Percentiles rank a stretch among this genome's conserved stretches.
These are phyloP conservation scores for Camponotus vicinus DNA, from an alignment of 1,140 invertebrate genomes.

Conservation along the genomic window DNA sequence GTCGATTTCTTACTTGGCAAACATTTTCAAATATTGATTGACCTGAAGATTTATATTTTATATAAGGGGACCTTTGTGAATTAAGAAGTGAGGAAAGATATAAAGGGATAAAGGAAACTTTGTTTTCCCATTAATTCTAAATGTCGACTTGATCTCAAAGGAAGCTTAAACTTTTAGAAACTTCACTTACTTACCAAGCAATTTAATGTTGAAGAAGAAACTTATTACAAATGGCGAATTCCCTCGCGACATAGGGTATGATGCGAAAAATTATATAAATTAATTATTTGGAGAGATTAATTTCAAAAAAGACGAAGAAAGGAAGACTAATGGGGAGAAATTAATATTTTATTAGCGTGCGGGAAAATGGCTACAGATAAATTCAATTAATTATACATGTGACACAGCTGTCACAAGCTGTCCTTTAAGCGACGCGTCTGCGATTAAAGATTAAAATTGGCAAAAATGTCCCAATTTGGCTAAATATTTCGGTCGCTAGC, in stretches of 20 bases:
- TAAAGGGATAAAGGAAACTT: conserved; percentile 34
- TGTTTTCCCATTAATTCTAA: conserved; percentile 32
- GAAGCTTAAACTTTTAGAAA: conserved; percentile 21
- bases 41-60: conserved; percentile 13
- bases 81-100: conserved; percentile 16
- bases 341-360: not conserved
- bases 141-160: not conserved
- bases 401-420: not conserved
- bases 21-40: not conserved
- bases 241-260: not conserved
- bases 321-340: too few species aligned
- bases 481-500: not conserved
- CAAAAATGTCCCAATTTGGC: conserved; percentile 6
- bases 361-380: not conserved
- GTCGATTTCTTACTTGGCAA: not conserved
- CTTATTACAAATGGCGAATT: conserved; percentile 30
- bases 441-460: conserved; percentile 9
- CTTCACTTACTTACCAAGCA: conserved; percentile 3
- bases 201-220: conserved; percentile 33
- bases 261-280: too few species aligned
- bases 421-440: not conserved
- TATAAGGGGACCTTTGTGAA: conserved; percentile 5
- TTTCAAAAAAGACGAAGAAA: not conserved
- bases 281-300: too few species aligned
- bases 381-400: not conserved